Base-by-base conservation (phyloP, 2,113 vertebrate genomes). In the Blennius ocellaris region DNA sequence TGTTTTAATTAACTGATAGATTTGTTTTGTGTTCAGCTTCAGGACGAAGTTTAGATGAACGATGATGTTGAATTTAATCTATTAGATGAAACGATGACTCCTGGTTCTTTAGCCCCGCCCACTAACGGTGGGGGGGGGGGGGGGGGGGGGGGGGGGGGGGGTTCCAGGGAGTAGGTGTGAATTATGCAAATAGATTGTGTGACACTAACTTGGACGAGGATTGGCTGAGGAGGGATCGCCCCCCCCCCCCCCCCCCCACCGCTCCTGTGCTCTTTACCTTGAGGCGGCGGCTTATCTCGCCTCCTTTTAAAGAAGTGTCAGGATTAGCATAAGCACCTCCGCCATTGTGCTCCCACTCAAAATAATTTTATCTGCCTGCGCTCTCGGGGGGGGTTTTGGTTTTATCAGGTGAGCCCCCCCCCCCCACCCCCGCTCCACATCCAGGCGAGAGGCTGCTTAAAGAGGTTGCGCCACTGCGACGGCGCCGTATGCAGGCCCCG, bases 341-440 rank as follows among this genome's bases (percentile, higher is more conserved):
- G 65, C 89, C 80, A 87, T 92, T 91, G 90, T 91, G 86, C 83
- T 80, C 84, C 82, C 82, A 84, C 90, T 90, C 84, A 85, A 83
- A 91, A 91, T 90, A 50, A 89, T 89, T 89, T 85, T 85, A 90
- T 91, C 88, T 87, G 67, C 62, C 12, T 10, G 52, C 53, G 65
- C 80, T 81, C 90, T 84, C 73, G 71, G 84, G 64, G 73, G 59
- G 84, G 81, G 83, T 85, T 90, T 63, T 64, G 8, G 92, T 95
- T 88, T 95, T 95, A 96, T 98, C 97, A 97, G 96, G 95, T 94
- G 94, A 96, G 94, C 21, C 21, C 21, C 21, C 21, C 21, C 21
- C 21, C 21, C 21, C 21, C 21, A 30, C 21, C 21, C 21, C 21
- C 21, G 21, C 21, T 30, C 21, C 21, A 30, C 21, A 30, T 30